Evolutionary conservation across 1,140 invertebrate species (phyloP), one percentile per base, ranked within the genome.

Genomic region (Latrodectus geometricus): DNA sequence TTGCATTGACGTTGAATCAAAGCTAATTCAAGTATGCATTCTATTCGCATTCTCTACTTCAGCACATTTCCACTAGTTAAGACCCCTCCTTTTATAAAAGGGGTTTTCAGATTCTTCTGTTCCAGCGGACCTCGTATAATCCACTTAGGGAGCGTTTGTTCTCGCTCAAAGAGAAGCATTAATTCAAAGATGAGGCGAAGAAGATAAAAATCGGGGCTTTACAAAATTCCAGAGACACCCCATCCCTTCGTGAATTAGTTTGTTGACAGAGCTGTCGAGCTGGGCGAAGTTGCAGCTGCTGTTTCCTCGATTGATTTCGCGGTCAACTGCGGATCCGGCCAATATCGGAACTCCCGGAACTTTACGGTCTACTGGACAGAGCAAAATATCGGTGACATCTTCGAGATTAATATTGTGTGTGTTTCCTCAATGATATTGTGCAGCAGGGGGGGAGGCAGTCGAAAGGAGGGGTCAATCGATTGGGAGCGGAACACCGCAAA

Each of bases 371-470:
- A 49, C 49, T 54, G 82, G 50, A 20, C 69, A 54, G 69, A 48
- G 82, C 72, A 76, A 84, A 84, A 76, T 84, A 76, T 84, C 73
- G 82, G 82, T 76, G 73, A 84, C 82, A 75, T 84, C 82, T 84
- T 76, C 82, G 73, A 75, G 82, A 76, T 84, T 84, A 84, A 84
- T 84, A 84, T 84, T 84, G 82, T 74, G 66, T 81, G 79, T 81
- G 79, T 81, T 79, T 14, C 68, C 68, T 70, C 79, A 49, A 65
- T 81, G 79, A 81, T 79, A 79, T 79, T 79, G 65, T 81, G 79
- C 49, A 14, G 12, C 12, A 9, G 17, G 68, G 17, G 68, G 8
- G 4, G 14, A n/a, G 17, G 17, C 20, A 21, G 17, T 21, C 11
- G 68, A 20, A 23, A 7, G 68, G 68, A 21, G 20, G 4, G 21